A percentile compares a stretch with the other conserved stretches of the same genome.
These are phyloP conservation scores for Tigriopus californicus DNA, from an alignment of 2,888 invertebrate genomes.

Conservation along the genomic window DNA sequence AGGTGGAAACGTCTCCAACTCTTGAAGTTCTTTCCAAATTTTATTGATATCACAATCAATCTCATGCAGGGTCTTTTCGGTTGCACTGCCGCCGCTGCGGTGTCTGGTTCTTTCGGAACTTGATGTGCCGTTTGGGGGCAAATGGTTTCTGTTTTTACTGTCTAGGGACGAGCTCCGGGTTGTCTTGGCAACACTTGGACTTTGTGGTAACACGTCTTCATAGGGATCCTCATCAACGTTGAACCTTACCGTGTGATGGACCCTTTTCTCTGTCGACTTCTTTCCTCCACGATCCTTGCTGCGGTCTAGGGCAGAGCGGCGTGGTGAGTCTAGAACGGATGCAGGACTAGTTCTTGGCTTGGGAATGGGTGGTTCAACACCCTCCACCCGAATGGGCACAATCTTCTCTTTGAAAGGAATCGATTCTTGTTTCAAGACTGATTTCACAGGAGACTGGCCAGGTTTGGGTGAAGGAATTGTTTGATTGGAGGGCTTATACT, in stretches of 20 bases:
- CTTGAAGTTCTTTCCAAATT: constrained; percentile 8
- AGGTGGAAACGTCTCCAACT: not conserved
- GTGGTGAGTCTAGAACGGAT: no score
- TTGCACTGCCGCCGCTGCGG: not conserved
- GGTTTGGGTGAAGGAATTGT: no score
- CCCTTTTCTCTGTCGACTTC: no score
- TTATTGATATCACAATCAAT: constrained; percentile 10
- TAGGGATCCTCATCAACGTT: not conserved
- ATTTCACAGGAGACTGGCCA: no score
- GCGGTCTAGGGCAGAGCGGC: not conserved
- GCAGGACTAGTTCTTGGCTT: not conserved
- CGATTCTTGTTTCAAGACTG: no score
- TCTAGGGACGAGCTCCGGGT: not conserved
- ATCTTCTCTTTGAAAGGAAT: not conserved
- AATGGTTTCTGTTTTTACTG: no score
- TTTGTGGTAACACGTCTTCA: not conserved
- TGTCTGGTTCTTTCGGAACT: not conserved
- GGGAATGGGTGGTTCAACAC: not conserved
- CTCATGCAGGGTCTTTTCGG: not conserved
- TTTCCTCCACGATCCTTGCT: not conserved
- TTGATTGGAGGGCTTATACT: not conserved
- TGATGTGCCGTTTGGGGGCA: not conserved
- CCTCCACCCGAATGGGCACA: not conserved
- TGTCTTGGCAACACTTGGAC: not conserved
- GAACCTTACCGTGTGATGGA: not conserved